Evolutionary conservation across 1,140 invertebrate genomes (phyloP).

Genomic region (Teleopsis dalmanni): DNA sequence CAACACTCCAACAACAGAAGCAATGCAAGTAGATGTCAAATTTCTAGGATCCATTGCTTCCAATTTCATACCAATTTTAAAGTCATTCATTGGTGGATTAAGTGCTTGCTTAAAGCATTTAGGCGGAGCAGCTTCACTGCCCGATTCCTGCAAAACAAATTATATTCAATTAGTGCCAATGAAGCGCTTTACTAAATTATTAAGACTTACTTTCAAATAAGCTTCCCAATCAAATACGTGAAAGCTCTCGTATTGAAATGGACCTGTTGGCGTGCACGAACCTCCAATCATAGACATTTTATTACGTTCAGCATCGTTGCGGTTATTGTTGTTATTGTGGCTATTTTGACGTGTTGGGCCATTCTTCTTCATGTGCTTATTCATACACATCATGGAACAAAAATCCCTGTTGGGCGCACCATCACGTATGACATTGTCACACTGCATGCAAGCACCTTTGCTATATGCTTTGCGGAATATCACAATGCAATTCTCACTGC

Average conservation of each 20-base stretch:
- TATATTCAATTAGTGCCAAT: neutral
- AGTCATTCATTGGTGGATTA: conserved; percentile 82
- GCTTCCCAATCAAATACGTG: conserved; percentile 85
- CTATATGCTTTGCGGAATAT: conserved; percentile 82
- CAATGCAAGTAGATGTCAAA: conserved; percentile 91
- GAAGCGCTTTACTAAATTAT: neutral
- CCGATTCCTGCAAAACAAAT: conserved; percentile 56
- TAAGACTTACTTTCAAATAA: conserved; percentile 62
- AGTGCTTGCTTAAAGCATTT: conserved; percentile 88
- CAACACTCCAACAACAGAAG: conserved; percentile 84
- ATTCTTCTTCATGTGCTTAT: conserved; percentile 71
- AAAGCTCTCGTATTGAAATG: conserved; percentile 67
- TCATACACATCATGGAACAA: conserved; percentile 72
- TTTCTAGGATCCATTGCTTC: conserved; percentile 93
- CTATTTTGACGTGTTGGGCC: conserved; percentile 46
- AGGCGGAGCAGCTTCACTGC: conserved; percentile 70
- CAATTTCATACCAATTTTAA: conserved; percentile 89
- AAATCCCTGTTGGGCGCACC: conserved; percentile 67
- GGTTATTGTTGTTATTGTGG: conserved; percentile 42
- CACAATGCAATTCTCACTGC: conserved; percentile 78
- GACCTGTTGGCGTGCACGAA: conserved; percentile 56
- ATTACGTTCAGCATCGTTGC: conserved; percentile 42
- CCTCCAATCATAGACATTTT: conserved; percentile 44
- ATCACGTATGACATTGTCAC: conserved; percentile 75
- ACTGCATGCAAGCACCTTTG: conserved; percentile 76